These are phyloP conservation scores for Halocaridina rubra DNA, from an alignment of 2,888 invertebrate genomes.

Conservation along the genomic window DNA sequence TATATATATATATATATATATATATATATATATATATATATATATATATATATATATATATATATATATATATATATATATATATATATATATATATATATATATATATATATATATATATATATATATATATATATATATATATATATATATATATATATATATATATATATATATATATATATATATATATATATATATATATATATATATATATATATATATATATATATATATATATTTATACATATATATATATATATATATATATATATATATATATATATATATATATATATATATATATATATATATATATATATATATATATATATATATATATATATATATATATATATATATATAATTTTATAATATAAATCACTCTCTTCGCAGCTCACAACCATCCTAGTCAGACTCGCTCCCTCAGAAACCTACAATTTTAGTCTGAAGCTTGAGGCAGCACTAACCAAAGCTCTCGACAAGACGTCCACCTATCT, in stretches of 20 bases:
- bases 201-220: neutral
- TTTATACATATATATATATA: no score
- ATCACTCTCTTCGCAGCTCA: no score
- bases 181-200: conserved; percentile 1
- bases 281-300: neutral
- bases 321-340: neutral
- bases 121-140: neutral
- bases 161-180: neutral
- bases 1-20: neutral
- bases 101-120: conserved; percentile 6
- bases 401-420: no score
- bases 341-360: neutral
- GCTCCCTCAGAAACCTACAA: no score
- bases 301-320: neutral
- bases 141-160: neutral
- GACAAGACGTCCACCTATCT: no score
- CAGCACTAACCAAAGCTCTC: no score
- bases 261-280: neutral
- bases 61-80: neutral
- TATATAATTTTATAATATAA: no score
- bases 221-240: neutral
- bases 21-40: neutral
- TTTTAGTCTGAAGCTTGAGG: no score
- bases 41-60: neutral
- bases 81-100: conserved; percentile 1